Conservation (phyloP, 2,888 invertebrate genomes). For the Coleophora flavipennella region DNA sequence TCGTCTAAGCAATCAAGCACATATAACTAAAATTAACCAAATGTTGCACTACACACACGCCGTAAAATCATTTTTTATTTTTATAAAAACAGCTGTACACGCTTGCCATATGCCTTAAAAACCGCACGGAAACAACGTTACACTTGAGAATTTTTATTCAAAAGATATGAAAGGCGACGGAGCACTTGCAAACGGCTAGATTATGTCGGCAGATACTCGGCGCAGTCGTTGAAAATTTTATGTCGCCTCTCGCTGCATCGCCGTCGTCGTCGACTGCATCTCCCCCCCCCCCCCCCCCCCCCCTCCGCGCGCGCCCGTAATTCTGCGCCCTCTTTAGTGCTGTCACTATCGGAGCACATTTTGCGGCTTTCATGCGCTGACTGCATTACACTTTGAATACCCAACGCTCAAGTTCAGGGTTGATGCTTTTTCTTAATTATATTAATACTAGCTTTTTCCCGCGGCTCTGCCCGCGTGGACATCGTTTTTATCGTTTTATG, state of each 20-base stretch:
- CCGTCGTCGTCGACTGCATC: slow-evolving; percentile 47
- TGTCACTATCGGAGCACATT: slow-evolving; percentile 26
- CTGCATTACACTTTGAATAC: slow-evolving; percentile 2
- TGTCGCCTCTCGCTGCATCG: slow-evolving; percentile 60
- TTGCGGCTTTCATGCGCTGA: slow-evolving; percentile 17
- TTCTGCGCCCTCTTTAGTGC: slow-evolving; percentile 33
- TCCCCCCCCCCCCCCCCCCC: slow-evolving; percentile 33
- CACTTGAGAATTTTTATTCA: slow-evolving; percentile 54
- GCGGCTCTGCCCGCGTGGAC: too few species aligned
- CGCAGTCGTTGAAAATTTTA: slow-evolving; percentile 66
- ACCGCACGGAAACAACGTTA: slow-evolving; percentile 33
- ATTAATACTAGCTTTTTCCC: too few species aligned
- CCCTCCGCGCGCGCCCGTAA: slow-evolving; percentile 35
- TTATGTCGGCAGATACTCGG: slow-evolving; percentile 62
- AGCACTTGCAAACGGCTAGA: slow-evolving; percentile 63
- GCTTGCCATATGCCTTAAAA: slow-evolving; percentile 16
- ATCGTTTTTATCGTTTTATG: too few species aligned
- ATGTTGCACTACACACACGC: too few species aligned
- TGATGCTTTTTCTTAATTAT: neutral
- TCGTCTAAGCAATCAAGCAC: too few species aligned
- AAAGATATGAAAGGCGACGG: slow-evolving; percentile 54
- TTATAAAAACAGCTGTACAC: slow-evolving; percentile 1
- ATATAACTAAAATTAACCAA: too few species aligned
- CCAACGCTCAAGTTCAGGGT: neutral
- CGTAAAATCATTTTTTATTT: too few species aligned